Evolutionary conservation across 1,140 invertebrate species (phyloP).

Genomic region (Panagrolaimus sp.): DNA sequence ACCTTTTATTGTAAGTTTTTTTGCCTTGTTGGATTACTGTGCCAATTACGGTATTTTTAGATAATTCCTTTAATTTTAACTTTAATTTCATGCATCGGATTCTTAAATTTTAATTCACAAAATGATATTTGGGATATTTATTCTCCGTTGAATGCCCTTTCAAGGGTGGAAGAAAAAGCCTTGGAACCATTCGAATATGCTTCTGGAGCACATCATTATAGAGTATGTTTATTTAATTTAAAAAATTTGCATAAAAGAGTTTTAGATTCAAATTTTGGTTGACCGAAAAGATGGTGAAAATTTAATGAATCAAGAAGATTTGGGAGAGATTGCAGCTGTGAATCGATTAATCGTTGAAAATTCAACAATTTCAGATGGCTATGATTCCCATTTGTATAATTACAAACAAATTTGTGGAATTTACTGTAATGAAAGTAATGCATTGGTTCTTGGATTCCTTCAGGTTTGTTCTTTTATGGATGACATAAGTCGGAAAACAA

Average conservation of each 20-base stretch:
- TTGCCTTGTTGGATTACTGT: background rate
- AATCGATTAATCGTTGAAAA: constrained; percentile 48
- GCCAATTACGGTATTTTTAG: constrained; percentile 28
- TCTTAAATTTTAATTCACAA: constrained; percentile 32
- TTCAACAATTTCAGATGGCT: constrained; percentile 38
- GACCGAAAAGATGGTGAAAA: constrained; percentile 50
- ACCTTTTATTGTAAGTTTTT: constrained; percentile 42
- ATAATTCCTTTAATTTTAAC: constrained; percentile 43
- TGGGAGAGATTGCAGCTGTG: constrained; percentile 40
- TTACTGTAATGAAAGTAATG: constrained; percentile 57
- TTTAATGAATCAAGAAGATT: constrained; percentile 38
- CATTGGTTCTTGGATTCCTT: constrained; percentile 45
- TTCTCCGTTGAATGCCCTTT: constrained; percentile 48
- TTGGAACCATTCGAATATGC: constrained; percentile 49
- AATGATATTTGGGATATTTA: constrained; percentile 59
- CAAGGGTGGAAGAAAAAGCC: constrained; percentile 46
- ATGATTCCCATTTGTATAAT: constrained; percentile 9
- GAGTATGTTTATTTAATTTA: constrained; percentile 33
- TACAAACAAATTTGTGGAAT: constrained; percentile 51
- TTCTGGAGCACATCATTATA: constrained; percentile 44
- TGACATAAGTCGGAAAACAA: too few species aligned
- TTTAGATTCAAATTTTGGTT: constrained; percentile 55
- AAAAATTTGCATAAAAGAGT: too few species aligned
- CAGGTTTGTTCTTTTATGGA: constrained; percentile 32
- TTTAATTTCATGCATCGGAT: constrained; percentile 26